Evolutionary conservation across 2,797 vertebrate species (phyloP), one percentile per base, ranked within the genome.

Genomic region (Hydrocynus forskahlii): DNA sequence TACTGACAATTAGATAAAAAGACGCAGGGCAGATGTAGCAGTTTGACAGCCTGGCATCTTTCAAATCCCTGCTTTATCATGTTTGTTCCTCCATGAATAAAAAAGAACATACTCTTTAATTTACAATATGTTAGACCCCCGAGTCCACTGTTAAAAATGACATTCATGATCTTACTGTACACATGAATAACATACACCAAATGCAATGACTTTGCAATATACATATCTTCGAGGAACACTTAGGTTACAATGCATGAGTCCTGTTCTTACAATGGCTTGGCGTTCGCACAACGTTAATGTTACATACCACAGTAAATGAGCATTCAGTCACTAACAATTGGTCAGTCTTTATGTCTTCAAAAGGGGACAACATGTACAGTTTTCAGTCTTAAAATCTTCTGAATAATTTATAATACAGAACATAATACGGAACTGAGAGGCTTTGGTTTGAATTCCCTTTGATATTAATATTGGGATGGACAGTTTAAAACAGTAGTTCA

Each of bases 21-120:
- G 69, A 72, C 2, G n/a, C 69, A 73, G 78, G 54, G 59, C 78
- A 79, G 78, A 45, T 19, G 9, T 43, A 6, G 12, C 77, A 9
- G 4, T 4, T 9, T 43, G 70, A 66, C 78, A 74, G 4, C 6
- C 59, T 55, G 35, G 14, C 69, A 5, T 80, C 78, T 29, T 16
- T 80, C 78, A 55, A 9, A 25, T 74, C 70, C 12, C 16, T n/a
- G 63, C 21, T 19, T 80, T 38, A 79, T 79, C 55, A 21, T 19
- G 23, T 79, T 50, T 79, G 63, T 76, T 76, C 21, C 45, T 66
- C 29, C 19, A 76, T 48, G 52, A 66, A 76, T 66, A 1, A 14
- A 52, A 21, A 52, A 13, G 43, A 9, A 12, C 14, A n/a, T 5
- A 4, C 38, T 68, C 29, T 55, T 9, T 67, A 23, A 52, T 52